Conservation (phyloP, 2,797 vertebrate genomes). For the Sciurus vulgaris region DNA sequence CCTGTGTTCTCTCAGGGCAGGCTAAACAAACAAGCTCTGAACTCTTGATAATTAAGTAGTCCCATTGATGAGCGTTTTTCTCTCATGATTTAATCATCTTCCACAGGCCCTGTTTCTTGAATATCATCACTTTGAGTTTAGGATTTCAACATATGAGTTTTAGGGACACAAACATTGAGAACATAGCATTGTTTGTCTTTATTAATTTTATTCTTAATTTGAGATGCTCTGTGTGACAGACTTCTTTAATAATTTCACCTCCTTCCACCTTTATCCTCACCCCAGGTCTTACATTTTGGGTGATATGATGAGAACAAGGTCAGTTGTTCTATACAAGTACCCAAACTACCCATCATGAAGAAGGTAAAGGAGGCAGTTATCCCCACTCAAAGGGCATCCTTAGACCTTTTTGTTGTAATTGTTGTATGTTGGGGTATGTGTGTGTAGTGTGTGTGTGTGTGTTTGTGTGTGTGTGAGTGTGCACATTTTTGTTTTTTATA, state of each 20-base stretch:
- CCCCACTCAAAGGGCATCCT: neutral
- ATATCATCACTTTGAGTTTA: neutral
- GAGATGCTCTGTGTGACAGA: neutral
- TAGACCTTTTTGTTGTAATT: neutral
- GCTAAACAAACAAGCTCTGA: neutral
- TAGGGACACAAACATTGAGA: neutral
- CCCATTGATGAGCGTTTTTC: neutral
- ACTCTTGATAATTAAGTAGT: neutral
- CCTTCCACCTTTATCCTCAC: too few species aligned
- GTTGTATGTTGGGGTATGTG: too few species aligned
- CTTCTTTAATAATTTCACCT: neutral
- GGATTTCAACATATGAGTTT: neutral
- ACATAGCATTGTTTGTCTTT: neutral
- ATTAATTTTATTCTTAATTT: conserved; percentile 7
- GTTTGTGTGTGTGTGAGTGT: too few species aligned
- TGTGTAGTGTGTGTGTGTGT: too few species aligned
- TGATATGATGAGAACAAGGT: neutral
- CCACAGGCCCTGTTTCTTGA: too few species aligned
- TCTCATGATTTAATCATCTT: neutral
- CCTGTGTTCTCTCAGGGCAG: neutral
- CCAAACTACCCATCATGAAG: neutral
- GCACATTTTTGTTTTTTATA: too few species aligned
- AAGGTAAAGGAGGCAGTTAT: neutral
- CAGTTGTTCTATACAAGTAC: neutral
- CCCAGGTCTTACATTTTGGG: neutral